Conservation (phyloP, 1,140 invertebrate species). For the Cydia strobilella region DNA sequence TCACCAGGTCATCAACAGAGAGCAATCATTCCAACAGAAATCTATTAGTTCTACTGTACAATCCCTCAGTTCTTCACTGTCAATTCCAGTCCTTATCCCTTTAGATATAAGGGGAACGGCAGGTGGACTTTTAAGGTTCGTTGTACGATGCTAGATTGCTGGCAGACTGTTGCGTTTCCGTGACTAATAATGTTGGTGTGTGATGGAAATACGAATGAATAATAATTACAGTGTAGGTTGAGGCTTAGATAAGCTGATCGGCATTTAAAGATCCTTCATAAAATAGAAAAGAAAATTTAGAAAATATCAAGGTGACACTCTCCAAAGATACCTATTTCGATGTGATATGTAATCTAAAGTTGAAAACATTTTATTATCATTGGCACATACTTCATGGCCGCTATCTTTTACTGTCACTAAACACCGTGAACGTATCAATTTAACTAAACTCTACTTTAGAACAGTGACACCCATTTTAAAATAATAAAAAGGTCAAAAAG, state of each 20-base stretch:
- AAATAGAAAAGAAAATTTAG: too few relatives aligned
- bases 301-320: too few relatives aligned
- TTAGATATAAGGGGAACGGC: neutral
- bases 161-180: conserved; percentile 18
- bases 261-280: too few relatives aligned
- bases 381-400: neutral
- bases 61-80: neutral
- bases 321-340: too few relatives aligned
- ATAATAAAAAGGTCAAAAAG: neutral
- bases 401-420: neutral
- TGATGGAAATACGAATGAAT: conserved; percentile 14
- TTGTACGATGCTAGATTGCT: conserved; percentile 24
- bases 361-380: neutral
- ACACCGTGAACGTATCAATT: neutral
- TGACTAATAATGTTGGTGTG: conserved; percentile 25
- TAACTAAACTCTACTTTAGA: neutral
- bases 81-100: neutral
- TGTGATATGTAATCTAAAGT: too few relatives aligned
- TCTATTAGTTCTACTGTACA: conserved; percentile 30
- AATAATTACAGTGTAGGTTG: neutral
- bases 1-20: conserved; percentile 27
- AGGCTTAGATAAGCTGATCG: neutral
- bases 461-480: conserved; percentile 1
- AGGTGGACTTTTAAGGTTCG: neutral
- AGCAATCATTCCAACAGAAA: conserved; percentile 28